A percentile compares a stretch with the other conserved stretches of the same genome.
Evolutionary conservation across 2,797 vertebrate genomes (phyloP).

Genomic region (Numenius phaeopus): DNA sequence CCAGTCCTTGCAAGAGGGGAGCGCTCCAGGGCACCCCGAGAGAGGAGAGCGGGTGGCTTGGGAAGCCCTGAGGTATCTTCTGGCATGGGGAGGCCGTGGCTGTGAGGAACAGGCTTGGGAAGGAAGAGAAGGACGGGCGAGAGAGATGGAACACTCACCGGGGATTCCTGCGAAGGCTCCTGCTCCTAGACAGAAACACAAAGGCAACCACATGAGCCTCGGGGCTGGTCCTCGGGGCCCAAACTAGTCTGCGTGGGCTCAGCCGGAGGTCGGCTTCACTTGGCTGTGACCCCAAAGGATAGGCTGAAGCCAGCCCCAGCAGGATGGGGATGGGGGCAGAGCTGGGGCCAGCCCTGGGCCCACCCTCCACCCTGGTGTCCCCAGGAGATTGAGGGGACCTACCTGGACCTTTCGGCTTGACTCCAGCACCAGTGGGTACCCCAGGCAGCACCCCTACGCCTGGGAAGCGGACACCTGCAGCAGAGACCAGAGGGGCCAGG

Average conservation of each 20-base stretch:
- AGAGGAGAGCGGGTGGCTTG: background rate
- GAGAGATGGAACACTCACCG: constrained; percentile 58
- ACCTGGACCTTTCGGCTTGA: constrained; percentile 91
- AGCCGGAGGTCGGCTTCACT: accelerated
- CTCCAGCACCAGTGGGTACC: constrained; percentile 89
- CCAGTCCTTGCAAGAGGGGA: background rate
- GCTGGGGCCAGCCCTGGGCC: background rate
- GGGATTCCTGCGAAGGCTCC: constrained; percentile 82
- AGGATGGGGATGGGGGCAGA: background rate
- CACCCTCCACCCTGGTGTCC: background rate
- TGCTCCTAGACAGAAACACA: constrained; percentile 54
- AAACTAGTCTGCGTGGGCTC: background rate
- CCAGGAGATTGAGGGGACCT: background rate
- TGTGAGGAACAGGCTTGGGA: background rate
- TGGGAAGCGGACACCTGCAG: constrained; percentile 79
- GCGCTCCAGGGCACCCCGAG: background rate
- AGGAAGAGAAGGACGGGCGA: background rate
- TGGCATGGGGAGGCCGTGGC: background rate
- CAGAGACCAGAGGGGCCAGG: background rate
- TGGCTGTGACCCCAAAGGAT: background rate
- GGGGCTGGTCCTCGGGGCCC: background rate
- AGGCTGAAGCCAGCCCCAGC: background rate
- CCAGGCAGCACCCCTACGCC: constrained; percentile 91
- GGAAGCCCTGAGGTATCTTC: constrained; percentile 35
- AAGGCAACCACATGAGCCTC: background rate